Percentiles rank a stretch among this genome's conserved stretches.
phyloP scores from a whole-genome alignment of 2,113 vertebrate species.

The Emydura subglobosa region DNA sequence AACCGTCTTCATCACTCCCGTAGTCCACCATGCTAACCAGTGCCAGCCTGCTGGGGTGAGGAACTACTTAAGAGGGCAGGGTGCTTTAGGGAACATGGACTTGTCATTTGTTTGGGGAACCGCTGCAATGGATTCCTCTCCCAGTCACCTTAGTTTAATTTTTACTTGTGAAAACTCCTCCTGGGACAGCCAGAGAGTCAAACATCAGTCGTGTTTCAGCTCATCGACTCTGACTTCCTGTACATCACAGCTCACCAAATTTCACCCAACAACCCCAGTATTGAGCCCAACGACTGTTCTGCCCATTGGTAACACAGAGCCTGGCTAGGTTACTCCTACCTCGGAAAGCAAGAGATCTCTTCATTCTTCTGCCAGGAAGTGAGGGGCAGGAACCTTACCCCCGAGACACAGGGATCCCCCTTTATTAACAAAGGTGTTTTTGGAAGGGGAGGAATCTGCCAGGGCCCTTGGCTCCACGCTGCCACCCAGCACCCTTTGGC shows the following conservation, averaged over 20 bases:
- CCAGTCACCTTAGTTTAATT: not conserved
- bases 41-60: not conserved
- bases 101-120: not conserved
- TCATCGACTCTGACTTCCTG: not conserved
- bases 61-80: not conserved
- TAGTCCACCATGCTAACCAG: not conserved
- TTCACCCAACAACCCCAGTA: not conserved
- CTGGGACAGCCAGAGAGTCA: too few relatives aligned
- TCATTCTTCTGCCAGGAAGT: not conserved
- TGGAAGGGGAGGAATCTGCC: not conserved
- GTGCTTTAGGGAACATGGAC: not conserved
- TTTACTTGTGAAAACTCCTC: not conserved
- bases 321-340: not conserved
- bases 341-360: not conserved
- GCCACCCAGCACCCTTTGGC: rapidly evolving
- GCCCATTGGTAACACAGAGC: not conserved
- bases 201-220: not conserved
- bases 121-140: not conserved
- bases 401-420: not conserved
- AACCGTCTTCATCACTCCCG: not conserved
- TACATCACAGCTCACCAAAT: not conserved
- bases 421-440: not conserved
- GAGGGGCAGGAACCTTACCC: not conserved
- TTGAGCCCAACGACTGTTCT: not conserved
- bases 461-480: not conserved